phyloP scores from a whole-genome alignment of 2,888 invertebrate species.

The Abrostola triplasia region DNA sequence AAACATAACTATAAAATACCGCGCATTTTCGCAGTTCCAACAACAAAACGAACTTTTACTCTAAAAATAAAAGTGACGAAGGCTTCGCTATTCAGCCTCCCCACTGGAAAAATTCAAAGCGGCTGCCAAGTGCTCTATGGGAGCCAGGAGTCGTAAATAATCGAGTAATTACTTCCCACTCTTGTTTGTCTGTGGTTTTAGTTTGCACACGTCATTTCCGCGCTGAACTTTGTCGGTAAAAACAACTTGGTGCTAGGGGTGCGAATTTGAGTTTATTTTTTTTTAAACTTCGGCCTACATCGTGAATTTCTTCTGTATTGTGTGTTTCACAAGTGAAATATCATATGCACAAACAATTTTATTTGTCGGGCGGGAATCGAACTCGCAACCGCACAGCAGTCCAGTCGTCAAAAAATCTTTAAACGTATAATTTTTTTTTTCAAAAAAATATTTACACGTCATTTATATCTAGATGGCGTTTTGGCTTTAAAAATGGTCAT shows the following conservation, averaged over 20 bases:
- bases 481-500: too few relatives aligned
- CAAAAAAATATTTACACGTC: too few relatives aligned
- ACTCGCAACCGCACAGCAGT: too few relatives aligned
- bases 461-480: too few relatives aligned
- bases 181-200: constrained; percentile 50
- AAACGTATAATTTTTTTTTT: too few relatives aligned
- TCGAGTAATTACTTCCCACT: constrained; percentile 48
- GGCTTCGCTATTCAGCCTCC: constrained; percentile 40
- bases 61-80: constrained; percentile 30
- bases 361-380: too few relatives aligned
- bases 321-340: too few relatives aligned
- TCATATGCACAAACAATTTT: too few relatives aligned
- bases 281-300: too few relatives aligned
- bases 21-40: constrained; percentile 9
- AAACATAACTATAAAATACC: constrained; percentile 7
- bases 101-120: constrained; percentile 44
- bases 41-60: constrained; percentile 10
- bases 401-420: too few relatives aligned
- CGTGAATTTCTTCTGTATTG: too few relatives aligned
- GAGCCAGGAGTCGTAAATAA: constrained; percentile 40
- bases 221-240: constrained; percentile 19
- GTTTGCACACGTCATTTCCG: constrained; percentile 50
- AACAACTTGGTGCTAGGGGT: constrained; percentile 27
- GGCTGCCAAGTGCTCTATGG: constrained; percentile 43
- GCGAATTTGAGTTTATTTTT: neutral